Conservation (phyloP, 2,888 invertebrate genomes). For the Callyntrura sp. region DNA sequence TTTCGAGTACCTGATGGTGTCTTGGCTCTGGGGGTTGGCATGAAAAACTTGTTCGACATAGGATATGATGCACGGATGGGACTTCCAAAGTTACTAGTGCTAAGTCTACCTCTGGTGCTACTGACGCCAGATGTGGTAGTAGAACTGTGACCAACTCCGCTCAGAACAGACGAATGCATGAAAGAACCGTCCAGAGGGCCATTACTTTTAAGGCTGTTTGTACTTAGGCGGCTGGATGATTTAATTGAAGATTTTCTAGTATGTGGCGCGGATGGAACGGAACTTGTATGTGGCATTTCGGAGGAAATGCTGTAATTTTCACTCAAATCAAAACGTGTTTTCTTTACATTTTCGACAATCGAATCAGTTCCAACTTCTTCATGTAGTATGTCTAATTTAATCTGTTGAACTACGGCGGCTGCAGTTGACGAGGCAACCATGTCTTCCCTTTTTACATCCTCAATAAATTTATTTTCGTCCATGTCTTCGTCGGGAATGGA, state of each 20-base stretch:
- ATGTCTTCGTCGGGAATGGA: conserved; percentile 73
- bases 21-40: conserved; percentile 57
- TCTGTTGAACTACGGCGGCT: conserved; percentile 38
- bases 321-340: too few relatives aligned
- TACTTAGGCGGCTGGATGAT: conserved; percentile 28
- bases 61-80: conserved; percentile 66
- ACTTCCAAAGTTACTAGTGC: conserved; percentile 33
- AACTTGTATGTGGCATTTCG: too few relatives aligned
- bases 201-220: not conserved
- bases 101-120: not conserved
- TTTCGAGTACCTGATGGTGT: conserved; percentile 7
- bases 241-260: not conserved
- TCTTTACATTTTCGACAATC: too few relatives aligned
- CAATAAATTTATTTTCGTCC: conserved; percentile 46
- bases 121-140: not conserved
- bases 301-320: too few relatives aligned
- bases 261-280: too few relatives aligned
- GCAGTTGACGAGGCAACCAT: conserved; percentile 19
- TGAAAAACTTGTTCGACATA: conserved; percentile 48
- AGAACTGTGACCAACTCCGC: not conserved
- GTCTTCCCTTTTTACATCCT: conserved; percentile 40
- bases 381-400: conserved; percentile 29
- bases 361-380: conserved; percentile 34
- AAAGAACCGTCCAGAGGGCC: too few relatives aligned
- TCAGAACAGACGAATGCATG: too few relatives aligned